Conservation (phyloP, 2,113 vertebrate genomes). For the Pandion haliaetus region DNA sequence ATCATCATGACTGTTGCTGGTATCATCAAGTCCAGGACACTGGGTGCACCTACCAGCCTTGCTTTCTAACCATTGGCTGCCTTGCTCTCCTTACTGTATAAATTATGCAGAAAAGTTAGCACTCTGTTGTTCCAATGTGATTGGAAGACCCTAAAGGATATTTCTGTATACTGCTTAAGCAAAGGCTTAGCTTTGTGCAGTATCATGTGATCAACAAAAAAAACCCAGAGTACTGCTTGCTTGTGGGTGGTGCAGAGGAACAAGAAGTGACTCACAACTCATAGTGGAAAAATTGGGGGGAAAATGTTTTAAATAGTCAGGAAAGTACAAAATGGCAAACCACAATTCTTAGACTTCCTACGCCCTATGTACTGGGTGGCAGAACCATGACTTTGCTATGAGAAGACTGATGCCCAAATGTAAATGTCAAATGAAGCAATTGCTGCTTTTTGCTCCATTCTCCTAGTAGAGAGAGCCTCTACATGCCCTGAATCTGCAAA, state of each 20-base stretch:
- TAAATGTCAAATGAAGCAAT: neutral
- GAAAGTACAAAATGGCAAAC: conserved; percentile 53
- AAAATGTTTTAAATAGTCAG: conserved; percentile 55
- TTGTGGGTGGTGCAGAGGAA: conserved; percentile 64
- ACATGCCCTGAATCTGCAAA: neutral
- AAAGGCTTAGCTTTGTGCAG: conserved; percentile 43
- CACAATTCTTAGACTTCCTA: conserved; percentile 15
- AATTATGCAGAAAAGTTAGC: neutral
- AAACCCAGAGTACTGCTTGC: neutral
- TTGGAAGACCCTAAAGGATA: conserved; percentile 6
- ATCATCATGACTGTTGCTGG: neutral
- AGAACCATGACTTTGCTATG: neutral
- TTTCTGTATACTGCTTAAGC: conserved; percentile 14
- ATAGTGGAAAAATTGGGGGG: conserved; percentile 59
- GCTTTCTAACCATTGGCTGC: neutral
- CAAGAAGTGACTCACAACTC: conserved; percentile 65
- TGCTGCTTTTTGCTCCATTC: neutral
- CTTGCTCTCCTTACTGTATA: neutral
- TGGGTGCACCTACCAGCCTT: neutral
- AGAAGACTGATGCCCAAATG: neutral
- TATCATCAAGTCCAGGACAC: neutral
- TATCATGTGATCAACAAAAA: conserved; percentile 35
- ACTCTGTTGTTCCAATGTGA: neutral
- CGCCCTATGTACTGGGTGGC: neutral
- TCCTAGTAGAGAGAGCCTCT: neutral